Evolutionary conservation across 2,797 vertebrate species (phyloP).

Genomic region (Chloroceryle inda): DNA sequence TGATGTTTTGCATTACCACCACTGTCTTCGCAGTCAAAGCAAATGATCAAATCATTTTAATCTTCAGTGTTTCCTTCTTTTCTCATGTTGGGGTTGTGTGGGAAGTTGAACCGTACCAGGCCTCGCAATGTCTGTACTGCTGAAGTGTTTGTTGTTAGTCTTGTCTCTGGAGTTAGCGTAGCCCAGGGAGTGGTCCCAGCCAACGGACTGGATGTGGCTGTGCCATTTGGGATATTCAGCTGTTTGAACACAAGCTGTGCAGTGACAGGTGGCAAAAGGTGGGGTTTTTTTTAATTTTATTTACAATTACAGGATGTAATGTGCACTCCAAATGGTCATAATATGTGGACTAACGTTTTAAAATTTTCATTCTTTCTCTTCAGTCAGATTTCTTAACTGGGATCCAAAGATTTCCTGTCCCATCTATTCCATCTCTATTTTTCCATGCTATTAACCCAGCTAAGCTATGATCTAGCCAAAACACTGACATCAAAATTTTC

Average conservation of each 20-base stretch:
- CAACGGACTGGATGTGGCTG: accelerated
- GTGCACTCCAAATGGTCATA: not conserved
- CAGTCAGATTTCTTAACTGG: not conserved
- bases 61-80: not conserved
- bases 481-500: not conserved
- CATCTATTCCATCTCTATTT: not conserved
- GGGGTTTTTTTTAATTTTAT: not conserved
- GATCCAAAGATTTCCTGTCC: not conserved
- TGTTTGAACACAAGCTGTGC: not conserved
- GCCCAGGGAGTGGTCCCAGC: not conserved
- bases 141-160: not conserved
- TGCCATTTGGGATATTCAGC: not conserved
- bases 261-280: not conserved
- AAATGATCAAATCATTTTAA: not conserved
- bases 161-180: not conserved
- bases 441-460: not conserved
- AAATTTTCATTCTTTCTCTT: not conserved
- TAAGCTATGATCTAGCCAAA: not conserved
- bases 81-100: not conserved
- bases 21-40: not conserved
- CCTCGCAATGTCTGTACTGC: accelerated
- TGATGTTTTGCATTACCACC: not conserved
- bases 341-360: not conserved
- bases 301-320: not conserved
- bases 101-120: not conserved